Base-by-base conservation (phyloP, 2,113 vertebrate species). In the Rhinolophus sinicus region DNA sequence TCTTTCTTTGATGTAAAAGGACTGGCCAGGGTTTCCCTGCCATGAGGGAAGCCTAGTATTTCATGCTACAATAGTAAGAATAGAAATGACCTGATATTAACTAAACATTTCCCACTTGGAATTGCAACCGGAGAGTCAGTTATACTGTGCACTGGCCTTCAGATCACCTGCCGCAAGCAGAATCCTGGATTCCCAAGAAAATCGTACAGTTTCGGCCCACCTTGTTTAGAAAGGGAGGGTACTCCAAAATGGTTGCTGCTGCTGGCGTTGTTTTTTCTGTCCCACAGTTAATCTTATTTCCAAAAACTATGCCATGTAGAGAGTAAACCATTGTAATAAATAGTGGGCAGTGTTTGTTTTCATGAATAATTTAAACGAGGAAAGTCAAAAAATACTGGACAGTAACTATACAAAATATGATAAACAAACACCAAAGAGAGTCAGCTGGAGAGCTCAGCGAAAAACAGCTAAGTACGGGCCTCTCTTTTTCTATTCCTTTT, bases 361-460 rank as follows among this genome's bases (percentile, higher is more conserved):
- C 47, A 77, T 83, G 47, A 84, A 52, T 91, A 86, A 72, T 60
- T 54, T 85, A 95, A 93, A 44, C 54, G 95, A 85, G 60, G 76
- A 67, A 54, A 13, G 6, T 6, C 13, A 21, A 75, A 35, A 33
- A 87, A 85, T 72, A 65, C n/a, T 83, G 70, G 70, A 62, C 30
- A 58, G 90, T 65, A 92, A 70, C 65, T 67, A 47, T 78, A 52
- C 80, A 18, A 40, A 92, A 69, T 60, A 50, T 90, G 8, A 38
- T 56, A 72, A 94, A 86, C 47, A 50, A 50, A 50, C 9, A 84
- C 64, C 38, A 22, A 44, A 64, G 50, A 38, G 65, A 96, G 67
- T 81, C 26, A 22, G 94, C 14, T 28, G 16, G 76, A 83, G 87
- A 92, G 52, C 40, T 80, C 33, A 72, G 33, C 40, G 64, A 76